Percentiles rank a stretch among this genome's conserved stretches.
Evolutionary conservation across 2,113 vertebrate species (phyloP).

Genomic region (Atherinomorus stipes): DNA sequence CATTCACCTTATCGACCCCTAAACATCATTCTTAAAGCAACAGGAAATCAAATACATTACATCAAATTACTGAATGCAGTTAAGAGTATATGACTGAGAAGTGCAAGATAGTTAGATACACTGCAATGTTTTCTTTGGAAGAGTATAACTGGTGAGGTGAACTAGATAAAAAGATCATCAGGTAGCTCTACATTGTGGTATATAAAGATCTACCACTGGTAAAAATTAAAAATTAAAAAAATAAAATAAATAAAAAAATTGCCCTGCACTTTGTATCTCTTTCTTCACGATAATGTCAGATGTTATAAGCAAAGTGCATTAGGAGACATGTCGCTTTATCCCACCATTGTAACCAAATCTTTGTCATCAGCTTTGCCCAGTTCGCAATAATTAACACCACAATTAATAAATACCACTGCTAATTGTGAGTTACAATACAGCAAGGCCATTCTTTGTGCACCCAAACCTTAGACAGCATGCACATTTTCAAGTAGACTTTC

Average conservation of each 20-base stretch:
- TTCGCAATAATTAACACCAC: not conserved
- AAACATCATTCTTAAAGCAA: conserved; percentile 3
- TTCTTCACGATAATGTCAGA: not conserved
- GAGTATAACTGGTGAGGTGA: too few relatives aligned
- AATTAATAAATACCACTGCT: too few relatives aligned
- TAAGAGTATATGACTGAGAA: not conserved
- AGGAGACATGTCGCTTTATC: not conserved
- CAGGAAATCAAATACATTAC: not conserved
- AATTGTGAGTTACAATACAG: too few relatives aligned
- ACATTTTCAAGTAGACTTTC: not conserved
- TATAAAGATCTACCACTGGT: too few relatives aligned
- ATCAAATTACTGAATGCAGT: conserved; percentile 13
- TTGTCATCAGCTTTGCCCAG: too few relatives aligned
- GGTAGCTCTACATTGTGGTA: too few relatives aligned
- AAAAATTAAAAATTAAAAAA: too few relatives aligned
- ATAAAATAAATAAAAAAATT: too few relatives aligned
- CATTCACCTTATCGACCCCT: conserved; percentile 22
- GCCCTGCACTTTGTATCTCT: not conserved
- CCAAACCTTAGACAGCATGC: not conserved
- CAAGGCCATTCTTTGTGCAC: too few relatives aligned
- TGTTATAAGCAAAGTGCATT: not conserved
- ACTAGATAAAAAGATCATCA: too few relatives aligned
- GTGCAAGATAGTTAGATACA: not conserved
- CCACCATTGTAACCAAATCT: too few relatives aligned
- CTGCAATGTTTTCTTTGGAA: not conserved